Evolutionary conservation across 2,113 vertebrate species (phyloP).

Genomic region (Excalfactoria chinensis): DNA sequence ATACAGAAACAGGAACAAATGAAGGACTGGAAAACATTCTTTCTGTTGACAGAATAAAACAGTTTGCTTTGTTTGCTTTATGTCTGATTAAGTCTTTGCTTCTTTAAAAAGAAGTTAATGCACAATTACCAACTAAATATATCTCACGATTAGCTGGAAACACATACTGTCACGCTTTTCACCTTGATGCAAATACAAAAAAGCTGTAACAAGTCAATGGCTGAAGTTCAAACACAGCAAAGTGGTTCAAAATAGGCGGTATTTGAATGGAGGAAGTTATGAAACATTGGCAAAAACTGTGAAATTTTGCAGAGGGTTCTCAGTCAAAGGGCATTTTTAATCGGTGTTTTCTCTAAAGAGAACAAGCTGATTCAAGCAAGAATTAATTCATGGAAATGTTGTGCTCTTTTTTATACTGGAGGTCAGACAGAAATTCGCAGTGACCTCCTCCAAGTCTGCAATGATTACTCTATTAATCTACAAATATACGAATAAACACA

Average conservation of each 20-base stretch:
- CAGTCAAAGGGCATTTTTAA: slow-evolving; percentile 1
- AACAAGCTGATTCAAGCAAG: background rate
- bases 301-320: background rate
- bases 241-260: background rate
- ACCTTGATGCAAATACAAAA: background rate
- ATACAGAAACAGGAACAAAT: background rate
- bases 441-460: slow-evolving; percentile 27
- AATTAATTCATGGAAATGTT: slow-evolving; percentile 20
- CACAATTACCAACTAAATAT: background rate
- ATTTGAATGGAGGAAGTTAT: background rate
- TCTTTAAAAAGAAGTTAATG: background rate
- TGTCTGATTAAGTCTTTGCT: background rate
- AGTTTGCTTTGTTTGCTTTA: background rate
- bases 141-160: background rate
- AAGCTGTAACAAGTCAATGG: background rate
- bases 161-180: background rate
- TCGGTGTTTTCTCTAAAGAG: slow-evolving; percentile 22
- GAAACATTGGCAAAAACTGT: background rate
- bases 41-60: background rate
- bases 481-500: background rate
- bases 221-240: background rate
- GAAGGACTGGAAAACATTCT: background rate
- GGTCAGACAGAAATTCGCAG: slow-evolving; percentile 25
- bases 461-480: slow-evolving; percentile 43
- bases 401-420: background rate